Conservation (phyloP, 2,113 vertebrate species). For the Brachyistius frenatus region DNA sequence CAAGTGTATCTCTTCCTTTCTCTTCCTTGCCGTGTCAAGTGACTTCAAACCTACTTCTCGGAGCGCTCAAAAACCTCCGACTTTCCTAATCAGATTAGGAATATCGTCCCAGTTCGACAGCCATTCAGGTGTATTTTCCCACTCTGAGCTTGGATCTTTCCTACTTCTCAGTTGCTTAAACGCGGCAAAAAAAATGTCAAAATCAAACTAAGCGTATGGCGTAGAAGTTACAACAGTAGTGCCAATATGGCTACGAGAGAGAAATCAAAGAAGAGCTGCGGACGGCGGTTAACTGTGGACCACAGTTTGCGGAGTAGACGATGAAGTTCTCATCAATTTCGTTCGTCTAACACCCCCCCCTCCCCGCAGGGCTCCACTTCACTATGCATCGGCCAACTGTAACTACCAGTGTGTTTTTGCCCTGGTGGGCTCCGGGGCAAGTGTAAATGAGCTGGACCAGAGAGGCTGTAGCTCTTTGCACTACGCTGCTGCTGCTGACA, state of each 20-base stretch:
- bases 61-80: too few species aligned
- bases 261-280: neutral
- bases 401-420: conserved; percentile 99
- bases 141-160: too few species aligned
- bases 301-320: neutral
- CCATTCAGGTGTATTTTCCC: too few species aligned
- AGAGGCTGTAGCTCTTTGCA: conserved; percentile 95
- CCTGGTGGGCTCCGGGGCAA: conserved; percentile 96
- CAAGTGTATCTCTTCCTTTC: too few species aligned
- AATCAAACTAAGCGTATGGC: neutral
- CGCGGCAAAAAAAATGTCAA: neutral
- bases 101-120: too few species aligned
- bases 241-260: neutral
- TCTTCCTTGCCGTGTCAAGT: too few species aligned
- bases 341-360: neutral
- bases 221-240: neutral
- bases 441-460: conserved; percentile 95
- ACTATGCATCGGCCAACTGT: conserved; percentile 98
- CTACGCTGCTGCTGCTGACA: conserved; percentile 95
- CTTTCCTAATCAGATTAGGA: too few species aligned
- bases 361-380: conserved; percentile 89
- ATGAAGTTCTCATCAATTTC: neutral
- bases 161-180: too few species aligned
- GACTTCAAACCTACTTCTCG: too few species aligned
- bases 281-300: neutral